Percentiles rank a stretch among this genome's conserved stretches.
phyloP scores from a whole-genome alignment of 2,113 vertebrate species.

The Hemiprocne comata region DNA sequence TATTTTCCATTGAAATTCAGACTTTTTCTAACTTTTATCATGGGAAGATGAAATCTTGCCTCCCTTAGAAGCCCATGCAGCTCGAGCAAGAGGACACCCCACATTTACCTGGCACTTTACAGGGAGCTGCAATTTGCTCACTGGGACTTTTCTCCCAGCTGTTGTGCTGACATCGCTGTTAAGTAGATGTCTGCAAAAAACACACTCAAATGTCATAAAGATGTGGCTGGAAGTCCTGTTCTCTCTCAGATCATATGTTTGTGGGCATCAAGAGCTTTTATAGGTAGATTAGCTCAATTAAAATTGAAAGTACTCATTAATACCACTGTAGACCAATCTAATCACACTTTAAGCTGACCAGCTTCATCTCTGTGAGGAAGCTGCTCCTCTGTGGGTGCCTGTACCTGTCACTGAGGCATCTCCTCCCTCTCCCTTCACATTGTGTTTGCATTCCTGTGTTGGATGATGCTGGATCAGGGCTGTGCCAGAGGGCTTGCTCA shows the following conservation, averaged over 20 bases:
- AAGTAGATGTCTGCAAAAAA: background rate
- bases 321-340: background rate
- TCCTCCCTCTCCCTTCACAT: background rate
- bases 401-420: background rate
- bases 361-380: background rate
- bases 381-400: background rate
- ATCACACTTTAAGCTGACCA: background rate
- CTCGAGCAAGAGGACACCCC: background rate
- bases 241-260: background rate
- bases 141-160: background rate
- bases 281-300: background rate
- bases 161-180: background rate
- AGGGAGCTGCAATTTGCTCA: background rate
- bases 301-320: background rate
- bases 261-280: slow-evolving; percentile 1
- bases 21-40: background rate
- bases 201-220: background rate
- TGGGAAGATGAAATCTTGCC: background rate
- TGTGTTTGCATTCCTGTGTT: rapidly evolving
- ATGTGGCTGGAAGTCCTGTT: background rate
- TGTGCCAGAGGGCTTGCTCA: background rate
- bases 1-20: background rate
- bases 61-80: background rate
- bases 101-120: background rate
- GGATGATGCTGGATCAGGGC: background rate